These are phyloP conservation scores for Bungarus multicinctus DNA, from an alignment of 2,113 vertebrate species.

Conservation along the genomic window DNA sequence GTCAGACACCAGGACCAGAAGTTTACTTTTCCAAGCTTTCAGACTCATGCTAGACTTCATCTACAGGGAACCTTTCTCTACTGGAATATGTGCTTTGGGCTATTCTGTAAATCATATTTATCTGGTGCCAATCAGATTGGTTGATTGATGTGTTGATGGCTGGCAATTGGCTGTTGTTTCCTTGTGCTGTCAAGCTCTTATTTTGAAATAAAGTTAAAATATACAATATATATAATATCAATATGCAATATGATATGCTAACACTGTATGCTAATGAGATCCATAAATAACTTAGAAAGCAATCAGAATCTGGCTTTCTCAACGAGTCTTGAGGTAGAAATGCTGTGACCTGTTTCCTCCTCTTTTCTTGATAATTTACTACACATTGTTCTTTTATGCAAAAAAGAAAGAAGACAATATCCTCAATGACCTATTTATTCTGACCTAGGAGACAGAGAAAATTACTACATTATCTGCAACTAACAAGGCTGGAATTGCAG, in stretches of 20 bases:
- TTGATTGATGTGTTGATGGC: neutral
- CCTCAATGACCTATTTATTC: neutral
- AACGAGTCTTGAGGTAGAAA: neutral
- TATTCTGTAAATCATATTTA: neutral
- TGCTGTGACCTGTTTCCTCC: neutral
- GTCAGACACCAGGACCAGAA: neutral
- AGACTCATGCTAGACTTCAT: neutral
- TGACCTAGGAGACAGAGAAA: neutral
- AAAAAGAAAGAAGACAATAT: neutral
- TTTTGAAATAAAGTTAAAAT: neutral
- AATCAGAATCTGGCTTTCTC: neutral
- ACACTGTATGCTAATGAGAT: neutral
- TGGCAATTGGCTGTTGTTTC: neutral
- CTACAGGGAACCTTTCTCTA: neutral
- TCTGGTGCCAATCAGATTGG: neutral
- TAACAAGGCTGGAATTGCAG: neutral
- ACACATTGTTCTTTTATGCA: neutral
- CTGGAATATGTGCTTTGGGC: neutral
- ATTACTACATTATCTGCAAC: neutral
- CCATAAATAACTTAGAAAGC: neutral
- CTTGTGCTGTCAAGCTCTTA: neutral
- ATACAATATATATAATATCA: neutral
- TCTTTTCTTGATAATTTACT: neutral
- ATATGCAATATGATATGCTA: neutral
- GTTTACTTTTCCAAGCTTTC: neutral